Evolutionary conservation across 64 coral and sea anemone species (phyloP).

Genomic region (Porites australiensis): DNA sequence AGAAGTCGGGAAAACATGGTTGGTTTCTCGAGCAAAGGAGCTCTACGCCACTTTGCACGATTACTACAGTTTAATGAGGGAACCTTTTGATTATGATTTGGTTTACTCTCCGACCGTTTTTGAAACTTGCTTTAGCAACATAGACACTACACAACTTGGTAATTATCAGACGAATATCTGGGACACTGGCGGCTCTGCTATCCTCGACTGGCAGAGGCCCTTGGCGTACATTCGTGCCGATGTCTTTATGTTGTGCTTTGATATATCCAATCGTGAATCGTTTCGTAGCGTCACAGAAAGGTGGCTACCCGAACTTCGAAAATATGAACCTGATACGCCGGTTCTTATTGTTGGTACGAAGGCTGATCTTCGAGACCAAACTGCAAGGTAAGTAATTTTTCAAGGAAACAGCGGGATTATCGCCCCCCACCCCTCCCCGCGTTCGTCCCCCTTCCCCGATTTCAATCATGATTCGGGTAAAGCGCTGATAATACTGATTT

Average conservation of each 20-base stretch:
- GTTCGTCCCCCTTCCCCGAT: too few relatives aligned
- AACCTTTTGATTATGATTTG: not conserved
- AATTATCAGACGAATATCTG: conserved; percentile 56
- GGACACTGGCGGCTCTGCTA: conserved; percentile 48
- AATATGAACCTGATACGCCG: conserved; percentile 19
- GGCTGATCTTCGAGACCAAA: conserved; percentile 14
- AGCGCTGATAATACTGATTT: too few relatives aligned
- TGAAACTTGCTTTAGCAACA: conserved; percentile 7
- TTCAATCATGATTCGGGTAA: too few relatives aligned
- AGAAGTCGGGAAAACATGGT: conserved; percentile 55
- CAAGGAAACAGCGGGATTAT: not conserved
- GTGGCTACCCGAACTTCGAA: conserved; percentile 68
- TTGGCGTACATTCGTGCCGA: conserved; percentile 54
- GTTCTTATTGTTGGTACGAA: conserved; percentile 66
- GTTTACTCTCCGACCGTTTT: conserved; percentile 39
- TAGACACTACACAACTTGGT: not conserved
- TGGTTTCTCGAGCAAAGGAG: conserved; percentile 38
- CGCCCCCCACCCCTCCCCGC: not conserved
- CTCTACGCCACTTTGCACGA: conserved; percentile 45
- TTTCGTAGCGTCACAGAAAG: conserved; percentile 48
- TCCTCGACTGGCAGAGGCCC: conserved; percentile 41
- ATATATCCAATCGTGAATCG: conserved; percentile 54
- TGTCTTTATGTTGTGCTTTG: conserved; percentile 72
- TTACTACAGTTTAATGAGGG: conserved; percentile 7
- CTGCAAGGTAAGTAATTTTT: not conserved